These are phyloP conservation scores for Cephus pulcher DNA, from an alignment of 2,888 invertebrate species.

Conservation along the genomic window DNA sequence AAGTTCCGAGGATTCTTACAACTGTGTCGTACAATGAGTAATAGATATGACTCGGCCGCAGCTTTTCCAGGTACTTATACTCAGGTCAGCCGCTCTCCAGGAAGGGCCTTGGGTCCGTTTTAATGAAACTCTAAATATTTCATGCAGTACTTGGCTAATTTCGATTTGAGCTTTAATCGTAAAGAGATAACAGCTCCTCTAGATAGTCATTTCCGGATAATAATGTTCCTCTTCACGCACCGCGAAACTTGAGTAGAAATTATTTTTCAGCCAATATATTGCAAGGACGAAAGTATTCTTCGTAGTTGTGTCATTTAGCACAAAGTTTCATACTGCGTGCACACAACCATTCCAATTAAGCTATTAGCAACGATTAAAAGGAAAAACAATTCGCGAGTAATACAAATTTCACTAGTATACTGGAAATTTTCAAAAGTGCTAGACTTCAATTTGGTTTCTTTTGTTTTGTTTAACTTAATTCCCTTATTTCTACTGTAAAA, in stretches of 20 bases:
- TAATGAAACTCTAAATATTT: slow-evolving; percentile 58
- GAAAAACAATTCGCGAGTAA: not conserved
- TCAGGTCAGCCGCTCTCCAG: not conserved
- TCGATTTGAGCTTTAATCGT: slow-evolving; percentile 7
- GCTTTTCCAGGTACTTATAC: not conserved
- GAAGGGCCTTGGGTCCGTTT: slow-evolving; percentile 17
- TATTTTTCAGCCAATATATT: not conserved
- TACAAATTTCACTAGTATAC: not conserved
- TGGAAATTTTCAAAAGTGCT: not conserved
- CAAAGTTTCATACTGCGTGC: not conserved
- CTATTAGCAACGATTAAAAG: not conserved
- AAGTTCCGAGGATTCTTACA: not conserved
- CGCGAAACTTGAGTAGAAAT: not conserved
- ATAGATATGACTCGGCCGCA: not conserved
- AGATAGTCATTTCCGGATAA: not conserved
- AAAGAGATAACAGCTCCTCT: not conserved
- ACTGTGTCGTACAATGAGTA: not conserved
- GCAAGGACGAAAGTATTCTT: not conserved
- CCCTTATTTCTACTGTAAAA: not conserved
- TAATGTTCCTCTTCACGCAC: not conserved
- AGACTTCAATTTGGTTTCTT: not conserved
- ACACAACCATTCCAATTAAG: not conserved
- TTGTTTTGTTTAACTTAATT: not conserved
- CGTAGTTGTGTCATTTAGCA: not conserved
- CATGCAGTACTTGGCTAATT: slow-evolving; percentile 19